A percentile compares a stretch with the other conserved stretches of the same genome.
Conservation (phyloP, 2,113 vertebrate genomes). For the Corvus hawaiiensis region DNA sequence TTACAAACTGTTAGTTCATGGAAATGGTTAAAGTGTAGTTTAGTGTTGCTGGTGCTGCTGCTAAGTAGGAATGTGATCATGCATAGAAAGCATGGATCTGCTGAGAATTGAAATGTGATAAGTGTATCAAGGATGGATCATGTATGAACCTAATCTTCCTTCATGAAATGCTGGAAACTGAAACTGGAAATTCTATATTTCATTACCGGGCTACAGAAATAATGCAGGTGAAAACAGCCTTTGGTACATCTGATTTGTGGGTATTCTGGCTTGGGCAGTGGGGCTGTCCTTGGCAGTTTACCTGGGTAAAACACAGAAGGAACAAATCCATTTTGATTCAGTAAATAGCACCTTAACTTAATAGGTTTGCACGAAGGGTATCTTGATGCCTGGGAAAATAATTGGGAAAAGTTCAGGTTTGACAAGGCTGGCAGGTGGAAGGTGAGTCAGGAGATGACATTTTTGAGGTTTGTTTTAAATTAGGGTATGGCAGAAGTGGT, state of each 20-base stretch:
- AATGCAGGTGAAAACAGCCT: not conserved
- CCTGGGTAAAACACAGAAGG: not conserved
- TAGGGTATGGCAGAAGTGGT: not conserved
- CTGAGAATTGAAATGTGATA: not conserved
- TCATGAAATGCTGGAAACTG: not conserved
- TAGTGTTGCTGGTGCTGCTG: not conserved
- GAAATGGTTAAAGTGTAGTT: not conserved
- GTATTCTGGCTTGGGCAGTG: not conserved
- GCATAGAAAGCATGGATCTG: not conserved
- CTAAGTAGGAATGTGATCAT: not conserved
- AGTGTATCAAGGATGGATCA: not conserved
- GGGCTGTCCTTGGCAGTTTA: not conserved
- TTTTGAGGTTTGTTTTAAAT: conserved; percentile 32
- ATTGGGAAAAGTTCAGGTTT: not conserved
- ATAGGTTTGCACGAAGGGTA: not conserved
- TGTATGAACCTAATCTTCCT: not conserved
- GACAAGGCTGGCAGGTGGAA: not conserved
- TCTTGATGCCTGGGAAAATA: not conserved
- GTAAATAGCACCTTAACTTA: not conserved
- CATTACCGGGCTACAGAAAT: not conserved
- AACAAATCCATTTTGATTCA: not conserved
- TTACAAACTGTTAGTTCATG: not conserved
- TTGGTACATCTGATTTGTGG: not conserved
- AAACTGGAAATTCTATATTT: not conserved
- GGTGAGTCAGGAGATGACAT: not conserved